A percentile compares a stretch with the other conserved stretches of the same genome.
Conservation (phyloP, 1,140 invertebrate genomes). For the Prorops nasuta region DNA sequence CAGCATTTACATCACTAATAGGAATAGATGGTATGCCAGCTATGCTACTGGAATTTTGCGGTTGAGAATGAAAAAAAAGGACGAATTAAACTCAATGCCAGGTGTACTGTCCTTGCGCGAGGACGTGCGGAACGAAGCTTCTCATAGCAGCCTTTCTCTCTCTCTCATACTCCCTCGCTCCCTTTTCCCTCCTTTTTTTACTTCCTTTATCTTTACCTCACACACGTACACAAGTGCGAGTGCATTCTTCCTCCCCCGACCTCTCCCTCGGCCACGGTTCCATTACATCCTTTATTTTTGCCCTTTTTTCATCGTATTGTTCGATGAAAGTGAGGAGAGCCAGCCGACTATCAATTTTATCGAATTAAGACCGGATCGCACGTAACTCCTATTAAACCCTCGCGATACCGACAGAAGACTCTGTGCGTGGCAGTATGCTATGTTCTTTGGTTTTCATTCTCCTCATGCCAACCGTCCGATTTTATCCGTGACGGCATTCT, state of each 20-base stretch:
- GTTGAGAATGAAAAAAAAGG: conserved; percentile 15
- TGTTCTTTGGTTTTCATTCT: conserved; percentile 14
- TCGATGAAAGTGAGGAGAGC: background rate
- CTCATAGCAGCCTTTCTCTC: conserved; percentile 4
- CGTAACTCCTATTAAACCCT: conserved; percentile 29
- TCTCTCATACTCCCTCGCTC: background rate
- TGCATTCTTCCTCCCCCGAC: no score
- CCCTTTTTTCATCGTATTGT: background rate
- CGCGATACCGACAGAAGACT: conserved; percentile 1
- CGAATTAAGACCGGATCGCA: conserved; percentile 30
- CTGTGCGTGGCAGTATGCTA: conserved; percentile 3
- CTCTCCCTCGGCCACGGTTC: no score
- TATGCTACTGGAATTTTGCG: conserved; percentile 29
- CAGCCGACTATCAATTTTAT: conserved; percentile 28
- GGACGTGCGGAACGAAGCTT: conserved; percentile 20
- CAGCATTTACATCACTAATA: conserved; percentile 49
- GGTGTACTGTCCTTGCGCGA: conserved; percentile 30
- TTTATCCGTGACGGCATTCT: no score
- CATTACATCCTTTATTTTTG: no score
- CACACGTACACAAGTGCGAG: no score
- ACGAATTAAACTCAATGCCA: conserved; percentile 32
- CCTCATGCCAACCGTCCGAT: conserved; percentile 3
- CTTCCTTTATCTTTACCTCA: no score
- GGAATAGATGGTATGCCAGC: conserved; percentile 41
- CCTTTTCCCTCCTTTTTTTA: background rate